Percentiles rank a stretch among this genome's conserved stretches.
phyloP scores from a whole-genome alignment of 2,888 invertebrate genomes.

The Thumatha senex region DNA sequence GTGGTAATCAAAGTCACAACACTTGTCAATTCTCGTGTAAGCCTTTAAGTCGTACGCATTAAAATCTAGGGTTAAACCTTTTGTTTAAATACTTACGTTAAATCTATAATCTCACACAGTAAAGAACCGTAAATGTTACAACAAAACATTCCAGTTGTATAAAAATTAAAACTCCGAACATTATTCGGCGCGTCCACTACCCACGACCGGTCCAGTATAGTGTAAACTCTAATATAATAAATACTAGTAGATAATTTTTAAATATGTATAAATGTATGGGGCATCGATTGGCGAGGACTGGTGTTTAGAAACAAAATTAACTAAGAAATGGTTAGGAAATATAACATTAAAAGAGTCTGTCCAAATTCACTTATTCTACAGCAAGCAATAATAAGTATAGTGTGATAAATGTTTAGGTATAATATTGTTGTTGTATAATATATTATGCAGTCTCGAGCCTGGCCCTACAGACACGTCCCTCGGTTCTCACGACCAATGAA shows the following conservation, averaged over 20 bases:
- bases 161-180: neutral
- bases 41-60: too few relatives aligned
- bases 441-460: neutral
- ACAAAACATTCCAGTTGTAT: neutral
- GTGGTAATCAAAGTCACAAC: too few relatives aligned
- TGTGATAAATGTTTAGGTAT: neutral
- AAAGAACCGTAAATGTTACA: too few relatives aligned
- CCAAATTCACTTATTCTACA: constrained; percentile 1
- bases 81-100: too few relatives aligned
- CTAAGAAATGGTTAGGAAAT: neutral
- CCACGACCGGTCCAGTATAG: constrained; percentile 32
- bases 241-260: constrained; percentile 14
- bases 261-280: constrained; percentile 10
- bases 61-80: too few relatives aligned
- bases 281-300: constrained; percentile 18
- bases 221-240: constrained; percentile 18
- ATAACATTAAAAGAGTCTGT: constrained; percentile 4
- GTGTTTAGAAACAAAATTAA: constrained; percentile 14
- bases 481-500: too few relatives aligned
- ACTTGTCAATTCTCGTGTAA: too few relatives aligned
- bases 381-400: constrained; percentile 13
- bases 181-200: constrained; percentile 6
- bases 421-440: neutral
- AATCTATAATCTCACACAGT: too few relatives aligned
- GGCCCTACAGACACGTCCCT: too few relatives aligned